Conservation (phyloP, 2,113 vertebrate genomes). For the Alethe castanea region DNA sequence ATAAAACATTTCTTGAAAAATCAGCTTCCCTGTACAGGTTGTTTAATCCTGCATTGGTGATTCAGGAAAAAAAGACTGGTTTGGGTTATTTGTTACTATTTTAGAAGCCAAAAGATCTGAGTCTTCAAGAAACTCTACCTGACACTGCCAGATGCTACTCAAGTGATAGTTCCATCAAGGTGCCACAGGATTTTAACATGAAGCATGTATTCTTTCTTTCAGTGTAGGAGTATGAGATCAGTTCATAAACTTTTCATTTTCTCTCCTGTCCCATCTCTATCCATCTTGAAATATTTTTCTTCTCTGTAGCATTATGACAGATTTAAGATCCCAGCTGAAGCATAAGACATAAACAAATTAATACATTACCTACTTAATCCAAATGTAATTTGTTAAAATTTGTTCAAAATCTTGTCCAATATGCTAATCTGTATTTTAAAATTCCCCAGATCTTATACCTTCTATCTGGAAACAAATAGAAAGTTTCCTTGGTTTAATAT, state of each 20-base stretch:
- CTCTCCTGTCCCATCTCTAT: neutral
- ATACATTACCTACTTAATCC: neutral
- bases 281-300: neutral
- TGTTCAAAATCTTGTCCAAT: neutral
- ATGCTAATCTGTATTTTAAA: neutral
- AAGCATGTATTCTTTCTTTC: neutral
- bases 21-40: neutral
- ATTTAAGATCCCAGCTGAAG: conserved; percentile 12
- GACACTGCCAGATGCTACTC: neutral
- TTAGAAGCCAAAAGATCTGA: neutral
- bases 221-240: neutral
- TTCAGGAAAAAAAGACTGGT: neutral
- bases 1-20: neutral
- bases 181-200: neutral
- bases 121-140: neutral
- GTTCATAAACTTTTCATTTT: neutral
- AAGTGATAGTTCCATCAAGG: neutral
- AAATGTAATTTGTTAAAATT: neutral
- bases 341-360: neutral
- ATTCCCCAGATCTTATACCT: neutral
- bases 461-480: neutral
- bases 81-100: conserved; percentile 4
- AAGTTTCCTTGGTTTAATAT: neutral
- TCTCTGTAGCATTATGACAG: neutral
- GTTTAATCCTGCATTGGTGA: neutral